Evolutionary conservation across 2,888 invertebrate genomes (phyloP), one percentile per base, ranked within the genome.

Genomic region (Lochmaea crataegi): DNA sequence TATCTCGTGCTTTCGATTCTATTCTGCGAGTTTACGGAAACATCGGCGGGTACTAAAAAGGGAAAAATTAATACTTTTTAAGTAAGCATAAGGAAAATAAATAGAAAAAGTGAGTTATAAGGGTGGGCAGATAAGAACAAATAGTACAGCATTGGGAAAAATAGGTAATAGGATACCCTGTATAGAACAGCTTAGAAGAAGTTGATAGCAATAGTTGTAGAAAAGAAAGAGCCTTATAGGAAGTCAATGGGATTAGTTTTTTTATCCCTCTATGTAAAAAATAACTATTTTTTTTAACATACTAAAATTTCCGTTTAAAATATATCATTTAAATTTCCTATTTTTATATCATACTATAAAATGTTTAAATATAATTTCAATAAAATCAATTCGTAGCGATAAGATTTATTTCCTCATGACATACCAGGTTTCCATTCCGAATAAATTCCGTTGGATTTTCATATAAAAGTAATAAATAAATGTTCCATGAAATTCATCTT

Each of bases 1-100:
- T 78, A 78, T 77, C 78, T 78, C 78, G 75, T 74, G 76, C 75
- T 76, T 79, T 72, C 75, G 75, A 73, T 72, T 65, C 68, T 67
- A 53, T 51, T 72, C 61, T 72, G 22, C 18, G 53, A 41, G 71
- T n/a, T 72, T 63, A 18, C 53, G 22, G 42, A 53, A 61, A 22
- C 42, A 57, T 45, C n/a, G 7, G 53, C 18, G 53, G 53, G 53
- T 16, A 53, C 10, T 2, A n/a, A 48, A 4, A 7, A 48, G 1
- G 48, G 14, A 5, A 48, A 48, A 48, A 48, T 48, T 2, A 45
- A 45, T 14, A 12, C 14, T 45, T 12, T 45, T 2, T 14, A 22
- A 22, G 22, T 22, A 22, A 2, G 22, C 2, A 2, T 2, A 22
- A 22, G 9, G 7, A 7, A 38, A 9, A 38, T 38, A 38, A 32